Evolutionary conservation across 2,888 invertebrate genomes (phyloP).

Genomic region (Cantharis rustica): DNA sequence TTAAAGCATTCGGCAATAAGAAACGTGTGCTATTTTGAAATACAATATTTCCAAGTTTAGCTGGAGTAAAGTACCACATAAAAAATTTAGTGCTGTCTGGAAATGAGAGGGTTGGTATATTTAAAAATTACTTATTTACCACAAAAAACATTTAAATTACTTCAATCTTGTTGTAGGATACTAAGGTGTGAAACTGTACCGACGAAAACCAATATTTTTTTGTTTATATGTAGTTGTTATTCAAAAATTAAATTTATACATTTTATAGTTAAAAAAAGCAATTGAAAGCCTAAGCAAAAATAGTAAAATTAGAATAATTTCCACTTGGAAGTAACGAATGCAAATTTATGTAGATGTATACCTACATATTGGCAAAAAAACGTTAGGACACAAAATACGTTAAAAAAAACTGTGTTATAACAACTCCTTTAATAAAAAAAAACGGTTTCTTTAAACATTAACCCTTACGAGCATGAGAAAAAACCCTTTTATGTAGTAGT

Average conservation of each 20-base stretch:
- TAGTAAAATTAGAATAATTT: neutral
- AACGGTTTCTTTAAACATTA: slow-evolving; percentile 25
- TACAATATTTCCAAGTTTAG: neutral
- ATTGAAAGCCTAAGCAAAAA: neutral
- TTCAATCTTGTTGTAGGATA: too few species aligned
- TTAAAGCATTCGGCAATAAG: neutral
- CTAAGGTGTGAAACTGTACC: neutral
- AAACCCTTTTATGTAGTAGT: slow-evolving; percentile 43
- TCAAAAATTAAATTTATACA: too few species aligned
- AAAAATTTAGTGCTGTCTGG: neutral
- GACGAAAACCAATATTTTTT: neutral
- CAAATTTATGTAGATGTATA: neutral
- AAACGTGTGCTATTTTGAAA: neutral
- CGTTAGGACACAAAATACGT: slow-evolving; percentile 23
- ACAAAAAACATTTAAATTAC: neutral
- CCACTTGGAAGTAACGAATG: neutral
- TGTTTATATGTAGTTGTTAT: too few species aligned
- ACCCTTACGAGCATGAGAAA: slow-evolving; percentile 46
- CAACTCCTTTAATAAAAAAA: slow-evolving; percentile 28
- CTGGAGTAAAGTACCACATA: neutral
- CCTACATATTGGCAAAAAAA: slow-evolving; percentile 13
- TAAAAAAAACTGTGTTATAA: slow-evolving; percentile 23
- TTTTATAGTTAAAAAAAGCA: too few species aligned
- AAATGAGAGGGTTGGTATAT: neutral
- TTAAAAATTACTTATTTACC: neutral